phyloP scores from a whole-genome alignment of 2,888 invertebrate genomes.

The Tubulanus polymorphus region DNA sequence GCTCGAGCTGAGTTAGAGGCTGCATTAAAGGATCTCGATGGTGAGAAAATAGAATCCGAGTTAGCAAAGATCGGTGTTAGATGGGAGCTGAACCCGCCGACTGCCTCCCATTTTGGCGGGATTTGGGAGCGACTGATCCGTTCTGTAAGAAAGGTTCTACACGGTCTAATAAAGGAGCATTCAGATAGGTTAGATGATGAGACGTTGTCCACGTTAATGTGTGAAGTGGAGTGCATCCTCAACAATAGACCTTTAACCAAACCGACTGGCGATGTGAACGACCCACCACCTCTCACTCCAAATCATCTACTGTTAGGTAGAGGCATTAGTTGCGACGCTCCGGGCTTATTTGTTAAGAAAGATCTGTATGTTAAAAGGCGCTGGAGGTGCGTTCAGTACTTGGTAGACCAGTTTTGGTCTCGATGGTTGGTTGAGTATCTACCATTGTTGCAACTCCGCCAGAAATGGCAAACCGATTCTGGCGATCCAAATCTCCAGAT shows the following conservation, averaged over 20 bases:
- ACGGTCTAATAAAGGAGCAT: constrained; percentile 10
- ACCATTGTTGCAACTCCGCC: no score
- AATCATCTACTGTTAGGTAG: constrained; percentile 15
- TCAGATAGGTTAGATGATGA: constrained; percentile 16
- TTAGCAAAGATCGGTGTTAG: constrained; percentile 12
- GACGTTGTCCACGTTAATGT: constrained; percentile 15
- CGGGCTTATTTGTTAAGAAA: constrained; percentile 13
- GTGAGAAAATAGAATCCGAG: constrained; percentile 7
- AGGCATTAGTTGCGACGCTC: constrained; percentile 2
- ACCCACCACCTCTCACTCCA: constrained; percentile 16
- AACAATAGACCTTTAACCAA: constrained; percentile 17
- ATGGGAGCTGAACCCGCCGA: constrained; percentile 22
- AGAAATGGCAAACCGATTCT: no score
- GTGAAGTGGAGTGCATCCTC: constrained; percentile 19
- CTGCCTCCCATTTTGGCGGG: constrained; percentile 18
- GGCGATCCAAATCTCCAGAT: no score
- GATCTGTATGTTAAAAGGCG: constrained; percentile 16
- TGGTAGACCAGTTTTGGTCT: no score
- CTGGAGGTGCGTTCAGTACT: constrained; percentile 21
- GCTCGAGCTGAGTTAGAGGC: constrained; percentile 14
- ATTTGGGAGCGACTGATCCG: constrained; percentile 21
- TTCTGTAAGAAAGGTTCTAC: constrained; percentile 12
- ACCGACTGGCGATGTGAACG: constrained; percentile 8
- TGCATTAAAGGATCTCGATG: constrained; percentile 13
- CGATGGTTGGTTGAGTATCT: no score